Conservation (phyloP, 2,797 vertebrate species). For the Discoglossus pictus region DNA sequence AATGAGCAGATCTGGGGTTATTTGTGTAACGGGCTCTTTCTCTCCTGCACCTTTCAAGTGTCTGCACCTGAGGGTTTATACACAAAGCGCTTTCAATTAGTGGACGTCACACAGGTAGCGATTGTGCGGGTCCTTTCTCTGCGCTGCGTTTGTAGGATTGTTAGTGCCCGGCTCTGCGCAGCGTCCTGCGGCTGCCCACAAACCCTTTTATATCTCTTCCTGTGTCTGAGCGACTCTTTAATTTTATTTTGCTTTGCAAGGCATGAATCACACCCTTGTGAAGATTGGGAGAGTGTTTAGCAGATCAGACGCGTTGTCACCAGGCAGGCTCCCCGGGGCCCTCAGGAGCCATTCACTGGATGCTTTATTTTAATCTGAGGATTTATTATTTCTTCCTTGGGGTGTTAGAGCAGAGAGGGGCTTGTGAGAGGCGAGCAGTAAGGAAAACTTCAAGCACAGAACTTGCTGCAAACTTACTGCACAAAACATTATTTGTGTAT, state of each 20-base stretch:
- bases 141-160: constrained; percentile 40
- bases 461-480: no score
- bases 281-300: constrained; percentile 46
- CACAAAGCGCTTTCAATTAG: constrained; percentile 49
- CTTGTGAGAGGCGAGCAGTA: neutral
- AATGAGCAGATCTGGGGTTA: no score
- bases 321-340: constrained; percentile 40
- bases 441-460: no score
- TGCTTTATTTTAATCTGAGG: constrained; percentile 46
- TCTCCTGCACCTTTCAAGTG: constrained; percentile 43
- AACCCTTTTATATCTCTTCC: constrained; percentile 46
- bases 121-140: constrained; percentile 42
- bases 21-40: constrained; percentile 5
- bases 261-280: constrained; percentile 41
- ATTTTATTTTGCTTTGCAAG: constrained; percentile 42
- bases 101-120: constrained; percentile 46
- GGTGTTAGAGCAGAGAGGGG: constrained; percentile 26
- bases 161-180: constrained; percentile 44
- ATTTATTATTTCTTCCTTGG: constrained; percentile 45
- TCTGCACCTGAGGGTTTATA: constrained; percentile 46
- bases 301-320: constrained; percentile 49
- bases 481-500: no score
- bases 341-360: constrained; percentile 40
- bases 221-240: constrained; percentile 33
- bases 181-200: constrained; percentile 31